Evolutionary conservation across 2,797 vertebrate genomes (phyloP), one percentile per base, ranked within the genome.

Genomic region (Masticophis lateralis): DNA sequence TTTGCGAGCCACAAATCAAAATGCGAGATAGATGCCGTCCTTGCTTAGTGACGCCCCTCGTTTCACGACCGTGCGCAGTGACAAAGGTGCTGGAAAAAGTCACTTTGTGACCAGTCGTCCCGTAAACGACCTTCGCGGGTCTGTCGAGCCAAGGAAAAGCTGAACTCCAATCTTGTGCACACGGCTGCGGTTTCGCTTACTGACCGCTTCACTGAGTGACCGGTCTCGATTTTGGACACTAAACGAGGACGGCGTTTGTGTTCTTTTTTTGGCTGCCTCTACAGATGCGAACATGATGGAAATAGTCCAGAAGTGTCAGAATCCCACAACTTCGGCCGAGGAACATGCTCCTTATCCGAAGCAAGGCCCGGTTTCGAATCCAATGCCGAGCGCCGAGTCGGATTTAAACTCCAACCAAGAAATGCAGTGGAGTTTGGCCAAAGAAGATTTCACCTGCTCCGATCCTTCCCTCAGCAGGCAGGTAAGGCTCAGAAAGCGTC

Each of bases 341-440:
- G 32, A 10, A 5, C 32, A 16, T 0, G 14, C 51, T 27, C 8
- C 66, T 0, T 91, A 60, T 63, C 91, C 20, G 91, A 32, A 51
- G 53, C 28, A 37, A 9, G 2, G 7, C 0, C 47, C 7, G 25
- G 56, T 5, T 43, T 22, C 5, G 56, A 69, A 63, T 57, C 89
- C 53, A 28, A 1, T 51, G 2, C 2, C 0, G 25, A 60, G 55
- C 3, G 20, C 63, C 0, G 43, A 61, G 10, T 14, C 56, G 8
- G 43, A 25, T 8, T 20, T 9, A 0, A 57, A 43, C 7, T 4
- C 59, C 2, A 90, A 59, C n/a, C 91, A 89, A n/a, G 89, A 94
- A 18, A 92, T 94, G 93, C 93, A 94, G 8, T 92, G 93, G 93
- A 8, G 60, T 20, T 83, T 90, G 4, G 28, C 56, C 20, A 63